phyloP scores from a whole-genome alignment of 2,888 invertebrate species.

The Hyppa rectilinea region DNA sequence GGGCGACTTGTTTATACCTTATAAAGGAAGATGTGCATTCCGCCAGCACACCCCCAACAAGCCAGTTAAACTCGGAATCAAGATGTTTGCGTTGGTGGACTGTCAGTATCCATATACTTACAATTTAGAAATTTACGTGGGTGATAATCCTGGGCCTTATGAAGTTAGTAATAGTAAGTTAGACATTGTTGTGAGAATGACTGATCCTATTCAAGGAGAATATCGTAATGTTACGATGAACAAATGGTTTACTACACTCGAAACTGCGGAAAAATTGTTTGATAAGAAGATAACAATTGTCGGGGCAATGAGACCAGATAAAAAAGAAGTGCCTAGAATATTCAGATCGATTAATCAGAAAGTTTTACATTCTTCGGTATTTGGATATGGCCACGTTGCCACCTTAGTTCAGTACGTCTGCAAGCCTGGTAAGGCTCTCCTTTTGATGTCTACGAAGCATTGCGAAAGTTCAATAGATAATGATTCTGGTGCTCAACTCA shows the following conservation, averaged over 20 bases:
- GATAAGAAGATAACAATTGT: constrained; percentile 44
- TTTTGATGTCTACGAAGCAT: constrained; percentile 47
- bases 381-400: constrained; percentile 41
- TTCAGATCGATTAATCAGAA: constrained; percentile 41
- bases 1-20: constrained; percentile 35
- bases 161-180: constrained; percentile 33
- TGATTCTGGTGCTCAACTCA: constrained; percentile 15
- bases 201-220: constrained; percentile 55
- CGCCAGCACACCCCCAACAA: constrained; percentile 52
- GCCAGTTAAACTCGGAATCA: constrained; percentile 37
- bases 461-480: constrained; percentile 29
- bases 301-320: constrained; percentile 42
- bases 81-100: constrained; percentile 51
- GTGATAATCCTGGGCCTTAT: constrained; percentile 52
- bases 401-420: constrained; percentile 49
- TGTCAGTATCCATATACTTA: constrained; percentile 56
- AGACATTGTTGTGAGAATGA: constrained; percentile 49
- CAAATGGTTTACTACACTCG: constrained; percentile 48
- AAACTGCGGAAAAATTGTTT: constrained; percentile 41
- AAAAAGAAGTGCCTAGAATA: constrained; percentile 49
- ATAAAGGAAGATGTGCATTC: constrained; percentile 49
- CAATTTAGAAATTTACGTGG: constrained; percentile 54
- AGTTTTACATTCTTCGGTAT: constrained; percentile 33
- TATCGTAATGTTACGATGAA: constrained; percentile 52
- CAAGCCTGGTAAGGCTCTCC: constrained; percentile 40